Evolutionary conservation across 2,797 vertebrate genomes (phyloP).

Genomic region (Melanitta fusca): DNA sequence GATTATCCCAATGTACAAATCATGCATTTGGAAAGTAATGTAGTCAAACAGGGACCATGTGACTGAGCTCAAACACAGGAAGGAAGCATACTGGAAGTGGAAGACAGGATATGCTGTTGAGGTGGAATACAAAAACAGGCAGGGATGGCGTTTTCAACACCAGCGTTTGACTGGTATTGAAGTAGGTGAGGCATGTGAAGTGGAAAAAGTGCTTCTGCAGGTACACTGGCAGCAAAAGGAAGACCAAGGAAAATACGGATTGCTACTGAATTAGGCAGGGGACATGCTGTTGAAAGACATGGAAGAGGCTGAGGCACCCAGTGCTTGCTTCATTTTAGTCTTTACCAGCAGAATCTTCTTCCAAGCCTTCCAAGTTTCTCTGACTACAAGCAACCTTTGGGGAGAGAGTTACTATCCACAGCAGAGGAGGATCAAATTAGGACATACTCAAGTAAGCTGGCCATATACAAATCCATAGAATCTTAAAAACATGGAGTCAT

Average conservation of each 20-base stretch:
- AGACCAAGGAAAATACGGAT: neutral
- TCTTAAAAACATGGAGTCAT: too few species aligned
- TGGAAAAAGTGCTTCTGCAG: neutral
- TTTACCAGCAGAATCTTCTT: neutral
- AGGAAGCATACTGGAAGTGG: neutral
- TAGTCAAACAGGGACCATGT: neutral
- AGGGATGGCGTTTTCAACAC: neutral
- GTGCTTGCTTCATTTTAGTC: neutral
- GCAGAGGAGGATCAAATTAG: neutral
- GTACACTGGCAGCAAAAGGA: neutral
- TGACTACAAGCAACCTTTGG: neutral
- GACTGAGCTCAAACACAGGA: neutral
- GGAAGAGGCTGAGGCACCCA: neutral
- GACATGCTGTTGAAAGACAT: neutral
- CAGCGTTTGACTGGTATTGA: neutral
- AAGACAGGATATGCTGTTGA: neutral
- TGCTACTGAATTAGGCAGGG: neutral
- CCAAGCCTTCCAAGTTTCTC: neutral
- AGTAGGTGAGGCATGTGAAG: neutral
- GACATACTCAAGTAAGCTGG: neutral
- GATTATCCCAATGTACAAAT: neutral
- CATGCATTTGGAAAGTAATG: neutral
- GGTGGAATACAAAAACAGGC: neutral
- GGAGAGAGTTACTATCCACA: neutral
- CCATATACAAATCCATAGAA: neutral